Conservation (phyloP, 1,140 invertebrate genomes). For the Drosophila malerkotliana region DNA sequence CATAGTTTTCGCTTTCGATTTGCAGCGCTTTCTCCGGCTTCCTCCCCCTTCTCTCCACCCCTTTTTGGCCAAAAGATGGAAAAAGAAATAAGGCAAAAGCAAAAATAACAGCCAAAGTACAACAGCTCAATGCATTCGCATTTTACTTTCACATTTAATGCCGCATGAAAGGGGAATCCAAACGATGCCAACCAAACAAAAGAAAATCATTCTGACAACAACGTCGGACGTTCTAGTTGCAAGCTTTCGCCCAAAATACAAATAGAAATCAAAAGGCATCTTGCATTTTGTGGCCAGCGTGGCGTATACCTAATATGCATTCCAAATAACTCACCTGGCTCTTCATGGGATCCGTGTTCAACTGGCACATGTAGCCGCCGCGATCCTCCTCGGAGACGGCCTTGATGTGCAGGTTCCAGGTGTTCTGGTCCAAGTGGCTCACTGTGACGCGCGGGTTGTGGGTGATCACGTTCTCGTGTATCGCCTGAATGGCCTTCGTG, state of each 20-base stretch:
- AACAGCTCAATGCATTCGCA: slow-evolving; percentile 61
- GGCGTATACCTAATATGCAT: not conserved
- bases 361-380: slow-evolving; percentile 93
- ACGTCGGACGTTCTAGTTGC: not conserved
- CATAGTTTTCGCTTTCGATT: slow-evolving; percentile 81
- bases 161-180: slow-evolving; percentile 55
- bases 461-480: slow-evolving; percentile 95
- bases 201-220: slow-evolving; percentile 24
- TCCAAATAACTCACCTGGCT: slow-evolving; percentile 87
- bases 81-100: slow-evolving; percentile 8
- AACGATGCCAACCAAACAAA: not conserved
- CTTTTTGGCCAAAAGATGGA: not conserved
- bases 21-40: slow-evolving; percentile 70
- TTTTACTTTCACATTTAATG: slow-evolving; percentile 61
- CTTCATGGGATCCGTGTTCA: slow-evolving; percentile 91
- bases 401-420: slow-evolving; percentile 94
- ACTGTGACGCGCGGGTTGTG: slow-evolving; percentile 93
- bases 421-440: slow-evolving; percentile 90
- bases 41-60: not conserved
- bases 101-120: slow-evolving; percentile 41
- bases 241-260: too few relatives aligned
- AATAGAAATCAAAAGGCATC: too few relatives aligned
- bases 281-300: not conserved
- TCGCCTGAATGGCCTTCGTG: slow-evolving; percentile 93
- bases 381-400: slow-evolving; percentile 92